Evolutionary conservation across 2,888 invertebrate genomes (phyloP), one percentile per base, ranked within the genome.

Genomic region (Eueremaeus valkanovi): DNA sequence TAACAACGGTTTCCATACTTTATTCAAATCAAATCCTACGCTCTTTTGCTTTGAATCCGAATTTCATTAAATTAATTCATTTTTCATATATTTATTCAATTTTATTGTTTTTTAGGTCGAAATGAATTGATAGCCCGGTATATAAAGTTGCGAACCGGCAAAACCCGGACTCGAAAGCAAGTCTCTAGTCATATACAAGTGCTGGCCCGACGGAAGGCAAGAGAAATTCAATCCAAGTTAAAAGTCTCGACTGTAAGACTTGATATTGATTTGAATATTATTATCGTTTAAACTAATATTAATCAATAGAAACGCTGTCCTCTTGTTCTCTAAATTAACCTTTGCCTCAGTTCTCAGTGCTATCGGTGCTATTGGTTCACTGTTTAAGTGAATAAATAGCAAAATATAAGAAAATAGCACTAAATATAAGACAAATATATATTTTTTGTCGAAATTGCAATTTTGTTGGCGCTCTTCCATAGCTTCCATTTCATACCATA

Each of bases 111-210:
- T 90, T 75, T 89, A 98, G 98, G 99, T 84, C 92, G 99, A 82
- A 99, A 99, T 88, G 99, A 99, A 89, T 87, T 99, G 85, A 99
- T 99, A 87, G 99, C 99, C 81, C 90, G 99, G 83, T 99, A 99
- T 87, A 99, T 99, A 85, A 99, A 99, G 88, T 88, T 99, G 84
- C 89, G 99, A 82, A 99, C 99, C 81, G 99, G 99, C 80, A 99
- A 99, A 86, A 98, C 98, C 86, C 90, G 99, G 85, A 98, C 99
- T 84, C 88, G 99, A 84, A 99, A 99, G 87, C 99, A 99, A 88
- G 99, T 99, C 83, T 98, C 98, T 82, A 98, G 97, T 82, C 99
- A 99, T 86, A 99, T 99, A 86, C 99, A 99, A 87, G 99, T 99
- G 83, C 89, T 99, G 84, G 99, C 99, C 81, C 89, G 99, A 85